Evolutionary conservation across 2,113 vertebrate species (phyloP).

Genomic region (Limnothrissa miodon): DNA sequence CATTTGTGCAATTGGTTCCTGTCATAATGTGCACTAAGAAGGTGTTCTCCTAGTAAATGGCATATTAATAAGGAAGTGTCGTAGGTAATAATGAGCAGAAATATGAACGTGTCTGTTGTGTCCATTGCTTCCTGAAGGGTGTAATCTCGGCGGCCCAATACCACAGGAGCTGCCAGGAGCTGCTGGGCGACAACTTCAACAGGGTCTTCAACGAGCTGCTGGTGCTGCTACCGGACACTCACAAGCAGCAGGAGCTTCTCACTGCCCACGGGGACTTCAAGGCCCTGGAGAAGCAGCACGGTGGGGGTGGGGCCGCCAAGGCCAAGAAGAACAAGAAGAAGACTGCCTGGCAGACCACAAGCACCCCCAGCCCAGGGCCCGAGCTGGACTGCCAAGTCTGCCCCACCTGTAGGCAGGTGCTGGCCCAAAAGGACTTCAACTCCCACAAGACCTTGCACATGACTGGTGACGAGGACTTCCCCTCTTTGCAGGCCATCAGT

Average conservation of each 20-base stretch:
- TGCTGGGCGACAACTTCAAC: conserved; percentile 88
- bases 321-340: conserved; percentile 85
- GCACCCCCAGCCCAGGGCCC: conserved; percentile 50
- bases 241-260: conserved; percentile 94
- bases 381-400: conserved; percentile 90
- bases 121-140: conserved; percentile 68
- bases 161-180: conserved; percentile 78
- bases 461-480: conserved; percentile 85
- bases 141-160: conserved; percentile 87
- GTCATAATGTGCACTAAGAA: neutral
- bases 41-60: neutral
- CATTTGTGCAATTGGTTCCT: neutral
- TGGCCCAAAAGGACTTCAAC: conserved; percentile 81
- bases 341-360: conserved; percentile 71
- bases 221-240: conserved; percentile 87
- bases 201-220: conserved; percentile 91
- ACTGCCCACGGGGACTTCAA: conserved; percentile 81
- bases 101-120: too few species aligned
- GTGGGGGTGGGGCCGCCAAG: conserved; percentile 53
- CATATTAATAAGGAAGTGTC: neutral
- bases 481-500: conserved; percentile 90
- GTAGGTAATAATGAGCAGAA: too few species aligned
- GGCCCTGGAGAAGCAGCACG: conserved; percentile 72
- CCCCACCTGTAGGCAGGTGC: conserved; percentile 89
- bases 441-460: conserved; percentile 87